A percentile compares a stretch with the other conserved stretches of the same genome.
phyloP scores from a whole-genome alignment of 2,888 invertebrate genomes.

The Agrilus mali region DNA sequence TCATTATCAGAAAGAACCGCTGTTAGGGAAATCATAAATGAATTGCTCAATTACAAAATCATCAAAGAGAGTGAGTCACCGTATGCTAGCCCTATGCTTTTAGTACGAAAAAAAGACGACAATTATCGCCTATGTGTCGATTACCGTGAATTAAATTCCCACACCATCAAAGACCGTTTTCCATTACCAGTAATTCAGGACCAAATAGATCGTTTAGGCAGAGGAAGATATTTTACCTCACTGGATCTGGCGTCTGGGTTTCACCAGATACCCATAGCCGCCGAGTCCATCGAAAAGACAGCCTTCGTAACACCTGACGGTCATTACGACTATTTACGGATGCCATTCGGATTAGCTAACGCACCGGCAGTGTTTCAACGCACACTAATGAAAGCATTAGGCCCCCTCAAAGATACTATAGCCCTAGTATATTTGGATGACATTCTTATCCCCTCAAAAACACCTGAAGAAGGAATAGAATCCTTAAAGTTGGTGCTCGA shows the following conservation, averaged over 20 bases:
- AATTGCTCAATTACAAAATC: too few species aligned
- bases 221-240: neutral
- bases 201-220: neutral
- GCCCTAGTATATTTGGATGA: too few species aligned
- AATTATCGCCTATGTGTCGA: too few species aligned
- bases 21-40: neutral
- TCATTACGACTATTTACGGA: too few species aligned
- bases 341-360: too few species aligned
- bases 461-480: slow-evolving; percentile 4
- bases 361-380: too few species aligned
- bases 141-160: neutral
- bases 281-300: neutral
- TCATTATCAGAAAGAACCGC: neutral
- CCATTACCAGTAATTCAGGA: neutral
- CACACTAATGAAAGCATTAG: too few species aligned
- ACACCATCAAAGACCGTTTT: slow-evolving; percentile 1
- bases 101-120: too few species aligned
- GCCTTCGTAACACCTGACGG: too few species aligned
- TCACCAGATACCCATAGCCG: slow-evolving; percentile 1
- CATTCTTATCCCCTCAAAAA: slow-evolving; percentile 8
- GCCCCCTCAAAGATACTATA: too few species aligned
- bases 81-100: neutral
- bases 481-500: neutral
- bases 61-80: too few species aligned
- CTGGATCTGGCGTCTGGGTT: slow-evolving; percentile 2